Evolutionary conservation across 2,113 vertebrate genomes (phyloP).

Genomic region (Dasyurus viverrinus): DNA sequence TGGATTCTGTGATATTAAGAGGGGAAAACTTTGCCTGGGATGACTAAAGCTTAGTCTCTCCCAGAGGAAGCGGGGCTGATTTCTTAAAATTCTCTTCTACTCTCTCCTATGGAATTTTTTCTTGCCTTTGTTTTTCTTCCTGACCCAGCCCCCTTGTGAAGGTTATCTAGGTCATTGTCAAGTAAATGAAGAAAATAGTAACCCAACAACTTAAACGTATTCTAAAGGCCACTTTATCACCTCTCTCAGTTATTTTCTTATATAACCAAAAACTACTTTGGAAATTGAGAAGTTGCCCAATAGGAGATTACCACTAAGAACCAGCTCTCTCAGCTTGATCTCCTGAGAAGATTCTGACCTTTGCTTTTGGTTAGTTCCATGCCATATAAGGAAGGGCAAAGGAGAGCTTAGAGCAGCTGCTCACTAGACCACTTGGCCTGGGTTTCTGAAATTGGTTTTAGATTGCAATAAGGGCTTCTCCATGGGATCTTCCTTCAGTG

Average conservation of each 20-base stretch:
- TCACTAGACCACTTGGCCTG: neutral
- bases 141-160: neutral
- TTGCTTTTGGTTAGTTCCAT: neutral
- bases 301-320: neutral
- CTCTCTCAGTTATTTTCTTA: conserved; percentile 3
- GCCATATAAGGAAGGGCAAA: neutral
- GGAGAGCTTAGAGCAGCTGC: fast-evolving
- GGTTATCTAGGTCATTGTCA: neutral
- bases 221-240: neutral
- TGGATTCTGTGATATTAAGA: neutral
- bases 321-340: neutral
- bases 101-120: neutral
- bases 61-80: neutral
- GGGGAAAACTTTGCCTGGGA: neutral
- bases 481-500: neutral
- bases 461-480: neutral
- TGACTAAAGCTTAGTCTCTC: neutral
- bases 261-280: neutral
- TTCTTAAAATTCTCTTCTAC: neutral
- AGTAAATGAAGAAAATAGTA: neutral
- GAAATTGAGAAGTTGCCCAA: neutral
- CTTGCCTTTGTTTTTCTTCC: neutral
- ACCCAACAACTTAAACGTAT: neutral
- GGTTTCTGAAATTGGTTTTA: neutral
- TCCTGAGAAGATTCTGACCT: neutral